A percentile compares a stretch with the other conserved stretches of the same genome.
Evolutionary conservation across 2,797 vertebrate species (phyloP).

Genomic region (Euphonia xanthogaster): DNA sequence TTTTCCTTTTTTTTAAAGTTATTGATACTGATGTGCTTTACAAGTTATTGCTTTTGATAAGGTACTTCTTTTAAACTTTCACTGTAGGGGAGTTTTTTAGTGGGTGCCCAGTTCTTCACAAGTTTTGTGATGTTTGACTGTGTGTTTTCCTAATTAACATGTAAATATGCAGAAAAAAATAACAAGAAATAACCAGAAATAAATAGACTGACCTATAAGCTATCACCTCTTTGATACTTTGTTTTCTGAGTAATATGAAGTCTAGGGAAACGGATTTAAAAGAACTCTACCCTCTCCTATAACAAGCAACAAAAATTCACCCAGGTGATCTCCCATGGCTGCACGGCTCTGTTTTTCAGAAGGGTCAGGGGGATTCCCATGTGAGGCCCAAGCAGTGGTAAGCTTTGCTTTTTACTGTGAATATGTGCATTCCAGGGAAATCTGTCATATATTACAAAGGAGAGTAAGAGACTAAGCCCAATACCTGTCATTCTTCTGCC

Average conservation of each 20-base stretch:
- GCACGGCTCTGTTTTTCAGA: background rate
- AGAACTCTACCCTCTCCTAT: fast-evolving
- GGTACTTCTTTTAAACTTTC: background rate
- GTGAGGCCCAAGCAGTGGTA: background rate
- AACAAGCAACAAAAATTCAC: background rate
- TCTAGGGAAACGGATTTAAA: background rate
- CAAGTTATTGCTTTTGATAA: background rate
- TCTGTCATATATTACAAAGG: no score
- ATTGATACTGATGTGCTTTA: background rate
- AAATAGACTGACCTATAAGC: background rate
- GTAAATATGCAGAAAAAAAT: background rate
- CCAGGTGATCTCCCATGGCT: background rate
- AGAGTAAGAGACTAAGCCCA: background rate
- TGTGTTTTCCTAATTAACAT: background rate
- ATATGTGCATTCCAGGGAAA: background rate
- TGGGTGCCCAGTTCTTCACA: background rate
- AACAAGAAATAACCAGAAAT: background rate
- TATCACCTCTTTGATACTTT: background rate
- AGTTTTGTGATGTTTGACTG: background rate
- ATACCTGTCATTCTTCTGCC: background rate
- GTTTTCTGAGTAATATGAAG: background rate
- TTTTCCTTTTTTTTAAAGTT: background rate
- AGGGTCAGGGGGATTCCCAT: fast-evolving
- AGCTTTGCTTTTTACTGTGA: background rate
- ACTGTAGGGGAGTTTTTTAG: background rate